phyloP scores from a whole-genome alignment of 23 tunicate genomes.

The Botrylloides violaceus region DNA sequence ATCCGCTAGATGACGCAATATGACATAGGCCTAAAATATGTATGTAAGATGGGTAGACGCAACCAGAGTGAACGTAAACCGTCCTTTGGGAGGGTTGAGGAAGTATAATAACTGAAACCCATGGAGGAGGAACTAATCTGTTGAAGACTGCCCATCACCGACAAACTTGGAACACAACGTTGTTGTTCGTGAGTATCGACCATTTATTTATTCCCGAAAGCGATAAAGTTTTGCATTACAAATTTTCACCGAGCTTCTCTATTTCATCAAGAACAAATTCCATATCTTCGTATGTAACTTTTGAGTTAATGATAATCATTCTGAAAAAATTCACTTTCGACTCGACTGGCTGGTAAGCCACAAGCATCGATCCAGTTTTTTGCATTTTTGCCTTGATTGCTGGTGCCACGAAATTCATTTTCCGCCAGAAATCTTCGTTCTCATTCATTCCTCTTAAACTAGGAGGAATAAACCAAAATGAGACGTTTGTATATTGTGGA shows the following conservation, averaged over 20 bases:
- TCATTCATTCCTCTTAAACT: constrained; percentile 12
- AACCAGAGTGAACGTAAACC: too few species aligned
- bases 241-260: constrained; percentile 2
- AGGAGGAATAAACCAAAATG: constrained; percentile 24
- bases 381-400: constrained; percentile 23
- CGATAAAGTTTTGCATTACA: too few species aligned
- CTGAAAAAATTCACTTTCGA: constrained; percentile 18
- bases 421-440: constrained; percentile 10
- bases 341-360: constrained; percentile 20
- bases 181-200: too few species aligned
- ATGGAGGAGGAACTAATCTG: too few species aligned
- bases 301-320: constrained; percentile 6
- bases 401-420: constrained; percentile 13
- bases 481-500: constrained; percentile 18
- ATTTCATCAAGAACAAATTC: constrained; percentile 25
- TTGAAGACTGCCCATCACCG: too few species aligned
- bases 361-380: constrained; percentile 19
- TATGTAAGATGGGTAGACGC: too few species aligned
- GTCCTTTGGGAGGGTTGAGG: too few species aligned
- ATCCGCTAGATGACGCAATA: too few species aligned
- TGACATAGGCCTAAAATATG: too few species aligned
- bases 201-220: too few species aligned
- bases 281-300: constrained; percentile 16
- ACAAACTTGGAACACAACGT: too few species aligned
- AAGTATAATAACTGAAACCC: too few species aligned